Evolutionary conservation across 2,113 vertebrate genomes (phyloP), one percentile per base, ranked within the genome.

Genomic region (Eurystomus gularis): DNA sequence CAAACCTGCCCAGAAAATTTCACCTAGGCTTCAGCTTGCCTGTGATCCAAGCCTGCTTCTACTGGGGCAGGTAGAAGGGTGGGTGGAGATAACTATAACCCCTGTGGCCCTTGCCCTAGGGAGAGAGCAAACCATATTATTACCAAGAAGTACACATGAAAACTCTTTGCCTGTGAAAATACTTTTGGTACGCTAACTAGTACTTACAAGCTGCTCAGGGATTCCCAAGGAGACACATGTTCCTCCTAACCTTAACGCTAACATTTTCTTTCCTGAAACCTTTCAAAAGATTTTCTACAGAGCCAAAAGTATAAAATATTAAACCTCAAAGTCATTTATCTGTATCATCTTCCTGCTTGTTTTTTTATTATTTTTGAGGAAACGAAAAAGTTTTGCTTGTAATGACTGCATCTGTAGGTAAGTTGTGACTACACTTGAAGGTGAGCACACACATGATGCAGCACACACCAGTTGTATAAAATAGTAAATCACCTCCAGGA

Each of bases 381-480:
- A 93, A 66, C 17, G 35, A 78, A 44, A 52, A n/a, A 16, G 14
- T 31, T 66, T 40, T 65, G 44, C 33, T 39, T 9, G 6, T 46
- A 46, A 52, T 8, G 23, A 64, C 18, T 29, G 10, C 13, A 70
- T 16, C 20, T 11, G 24, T 31, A 35, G 3, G 0, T 24, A 60
- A 60, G 8, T 33, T 42, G 65, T 19, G 44, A 48, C 5, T 14
- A 23, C 1, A 1, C 0, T 1, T 20, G 48, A 86, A 16, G 33
- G 21, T 3, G 16, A 65, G 35, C 35, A 42, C 4, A 2, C 15
- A 25, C 42, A 20, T 15, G 35, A 71, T 78, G 21, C 78, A 65
- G 55, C 19, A 17, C 23, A 44, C 6, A 9, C 21, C 65, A 42
- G 55, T 5, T 70, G 35, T 44, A 44, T 17, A 70, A 69, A 76